Evolutionary conservation across 2,797 vertebrate genomes (phyloP).

Genomic region (Tragelaphus eurycerus): DNA sequence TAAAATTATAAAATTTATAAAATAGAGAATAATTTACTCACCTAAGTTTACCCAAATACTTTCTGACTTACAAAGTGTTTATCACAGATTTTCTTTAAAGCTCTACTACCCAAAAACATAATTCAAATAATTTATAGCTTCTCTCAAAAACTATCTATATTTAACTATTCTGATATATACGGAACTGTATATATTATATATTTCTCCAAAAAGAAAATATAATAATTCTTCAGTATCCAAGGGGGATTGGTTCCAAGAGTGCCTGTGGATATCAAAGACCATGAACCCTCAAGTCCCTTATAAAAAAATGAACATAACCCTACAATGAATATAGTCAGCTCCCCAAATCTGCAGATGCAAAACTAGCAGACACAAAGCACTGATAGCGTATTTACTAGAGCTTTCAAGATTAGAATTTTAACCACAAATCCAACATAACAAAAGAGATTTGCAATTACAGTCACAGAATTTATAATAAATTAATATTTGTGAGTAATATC

Average conservation of each 20-base stretch:
- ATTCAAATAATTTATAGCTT: conserved; percentile 6
- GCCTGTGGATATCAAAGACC: neutral
- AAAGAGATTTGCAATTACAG: neutral
- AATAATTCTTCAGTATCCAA: neutral
- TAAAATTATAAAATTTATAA: neutral
- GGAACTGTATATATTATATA: neutral
- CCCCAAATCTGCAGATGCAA: neutral
- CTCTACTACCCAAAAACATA: conserved; percentile 7
- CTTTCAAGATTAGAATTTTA: conserved; percentile 1
- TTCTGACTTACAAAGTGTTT: neutral
- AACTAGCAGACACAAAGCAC: neutral
- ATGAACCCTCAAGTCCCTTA: neutral
- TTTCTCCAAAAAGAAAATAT: neutral
- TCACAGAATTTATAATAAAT: neutral
- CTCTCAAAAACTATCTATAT: neutral
- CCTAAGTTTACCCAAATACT: neutral
- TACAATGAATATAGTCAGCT: neutral
- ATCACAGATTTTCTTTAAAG: conserved; percentile 15
- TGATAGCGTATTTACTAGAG: neutral
- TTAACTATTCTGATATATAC: neutral
- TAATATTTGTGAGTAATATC: neutral
- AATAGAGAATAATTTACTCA: neutral
- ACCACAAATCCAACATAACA: neutral
- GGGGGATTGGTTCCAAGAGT: neutral
- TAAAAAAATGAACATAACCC: neutral